These are phyloP conservation scores for Andricus grossulariae DNA, from an alignment of 1,140 invertebrate genomes.

Conservation along the genomic window DNA sequence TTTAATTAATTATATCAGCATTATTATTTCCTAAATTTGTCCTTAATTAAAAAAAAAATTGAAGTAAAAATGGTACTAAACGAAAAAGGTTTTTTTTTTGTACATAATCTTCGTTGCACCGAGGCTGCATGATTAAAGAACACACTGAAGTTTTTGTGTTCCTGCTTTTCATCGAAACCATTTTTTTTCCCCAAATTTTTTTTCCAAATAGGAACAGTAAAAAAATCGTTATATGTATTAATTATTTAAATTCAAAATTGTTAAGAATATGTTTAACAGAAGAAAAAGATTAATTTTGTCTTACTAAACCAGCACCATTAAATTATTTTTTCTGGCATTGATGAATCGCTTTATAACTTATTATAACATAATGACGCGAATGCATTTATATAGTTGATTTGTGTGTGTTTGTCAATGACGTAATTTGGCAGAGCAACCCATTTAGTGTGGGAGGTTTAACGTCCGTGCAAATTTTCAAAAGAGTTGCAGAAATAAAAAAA, in stretches of 20 bases:
- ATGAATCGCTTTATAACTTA: constrained; percentile 2
- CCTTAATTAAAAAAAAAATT: neutral
- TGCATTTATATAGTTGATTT: neutral
- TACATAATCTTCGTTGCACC: constrained; percentile 1
- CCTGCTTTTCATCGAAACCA: neutral
- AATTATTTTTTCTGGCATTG: neutral
- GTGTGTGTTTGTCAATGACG: constrained; percentile 2
- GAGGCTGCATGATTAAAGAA: constrained; percentile 10
- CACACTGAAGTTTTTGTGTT: neutral
- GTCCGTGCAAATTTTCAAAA: neutral
- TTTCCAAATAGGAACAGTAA: neutral
- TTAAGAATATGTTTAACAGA: too few relatives aligned
- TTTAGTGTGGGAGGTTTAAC: neutral
- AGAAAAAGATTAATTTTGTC: too few relatives aligned
- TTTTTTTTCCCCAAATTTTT: neutral
- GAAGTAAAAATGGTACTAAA: neutral
- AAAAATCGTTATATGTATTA: too few relatives aligned
- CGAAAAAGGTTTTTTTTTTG: neutral
- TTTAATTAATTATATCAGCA: too few relatives aligned
- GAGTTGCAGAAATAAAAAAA: neutral
- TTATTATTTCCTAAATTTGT: too few relatives aligned
- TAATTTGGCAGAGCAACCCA: constrained; percentile 1
- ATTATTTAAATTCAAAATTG: too few relatives aligned
- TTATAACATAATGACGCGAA: constrained; percentile 15
- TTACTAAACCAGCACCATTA: too few relatives aligned